Base-by-base conservation (phyloP, 1,140 invertebrate species). In the Macrostomum lignano region DNA sequence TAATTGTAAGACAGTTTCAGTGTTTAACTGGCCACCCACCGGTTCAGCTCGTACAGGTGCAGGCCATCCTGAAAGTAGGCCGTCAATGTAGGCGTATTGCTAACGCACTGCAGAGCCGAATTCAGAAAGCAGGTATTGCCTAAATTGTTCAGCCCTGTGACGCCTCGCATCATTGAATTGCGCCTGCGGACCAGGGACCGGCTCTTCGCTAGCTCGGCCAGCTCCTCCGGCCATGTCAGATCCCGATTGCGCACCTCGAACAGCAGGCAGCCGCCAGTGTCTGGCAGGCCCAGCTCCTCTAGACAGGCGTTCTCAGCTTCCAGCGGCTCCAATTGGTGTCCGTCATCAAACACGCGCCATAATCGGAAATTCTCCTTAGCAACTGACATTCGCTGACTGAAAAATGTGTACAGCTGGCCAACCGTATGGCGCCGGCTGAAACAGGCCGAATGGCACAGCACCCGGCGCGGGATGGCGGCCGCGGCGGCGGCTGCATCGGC, bases 51-150 rank as follows among this genome's bases (percentile, higher is more conserved):
- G 48, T 70, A 74, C 36, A 75, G 58, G 47, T 77, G 73, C 56
- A 71, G 67, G 37, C 71, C 71, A 2, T 64, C 61, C 29, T 66
- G 69, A 52, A 81, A 81, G 51, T 81, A 79, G 35, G 67, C 58
- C 0, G 73, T 74, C 11, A 79, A 49, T 0, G 73, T 66, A 36
- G 65, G 60, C 1, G 74, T 78, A 49, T 78, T 78, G 46, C 72
- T 67, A 11, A 74, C 70, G 46, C 74, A 74, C 55, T 81, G 76
- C 6, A 81, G 51, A 3, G 75, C 74, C 1, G 74, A 69, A 54
- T 79, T 79, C 74, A 81, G 77, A 51, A 77, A 81, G 54, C 76
- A 81, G 0, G 76, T 81, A 51, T 81, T 81, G 15, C 75, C 76
- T 9, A 79, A 56, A 51, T 81, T 81, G 51, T 76, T 75, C n/a